Conservation (phyloP, 1,140 invertebrate species). For the Ganaspis sp. region DNA sequence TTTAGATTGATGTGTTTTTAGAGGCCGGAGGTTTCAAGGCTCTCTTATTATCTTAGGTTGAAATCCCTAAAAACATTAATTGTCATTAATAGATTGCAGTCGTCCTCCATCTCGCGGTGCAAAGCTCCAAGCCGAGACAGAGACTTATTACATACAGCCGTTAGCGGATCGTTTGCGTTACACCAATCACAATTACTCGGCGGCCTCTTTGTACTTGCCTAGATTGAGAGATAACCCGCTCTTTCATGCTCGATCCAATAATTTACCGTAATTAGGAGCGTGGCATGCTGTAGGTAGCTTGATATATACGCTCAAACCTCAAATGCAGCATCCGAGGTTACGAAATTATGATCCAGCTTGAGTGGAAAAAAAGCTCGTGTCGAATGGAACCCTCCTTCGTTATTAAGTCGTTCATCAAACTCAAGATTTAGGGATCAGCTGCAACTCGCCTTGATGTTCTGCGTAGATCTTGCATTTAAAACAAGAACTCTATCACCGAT, state of each 20-base stretch:
- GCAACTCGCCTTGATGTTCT: background rate
- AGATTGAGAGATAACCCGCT: constrained; percentile 30
- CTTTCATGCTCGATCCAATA: constrained; percentile 16
- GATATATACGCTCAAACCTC: background rate
- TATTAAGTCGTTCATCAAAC: constrained; percentile 21
- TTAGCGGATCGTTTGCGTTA: constrained; percentile 21
- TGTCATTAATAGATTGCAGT: constrained; percentile 9
- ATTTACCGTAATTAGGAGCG: constrained; percentile 21
- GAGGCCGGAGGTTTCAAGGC: background rate
- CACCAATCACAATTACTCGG: constrained; percentile 28
- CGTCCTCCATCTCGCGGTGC: constrained; percentile 6
- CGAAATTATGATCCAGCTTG: background rate
- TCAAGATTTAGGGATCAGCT: constrained; percentile 1
- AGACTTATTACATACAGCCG: constrained; percentile 4
- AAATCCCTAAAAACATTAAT: constrained; percentile 21
- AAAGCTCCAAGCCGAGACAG: constrained; percentile 8
- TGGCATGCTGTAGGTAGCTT: constrained; percentile 18
- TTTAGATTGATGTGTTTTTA: background rate
- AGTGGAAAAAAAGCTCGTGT: background rate
- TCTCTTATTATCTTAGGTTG: background rate
- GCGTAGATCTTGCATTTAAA: background rate
- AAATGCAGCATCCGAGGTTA: background rate
- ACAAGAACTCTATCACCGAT: background rate
- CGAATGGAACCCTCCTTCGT: background rate
- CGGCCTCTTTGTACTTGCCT: constrained; percentile 19